Conservation (phyloP, 2,797 vertebrate genomes). For the Crenuchus spilurus region DNA sequence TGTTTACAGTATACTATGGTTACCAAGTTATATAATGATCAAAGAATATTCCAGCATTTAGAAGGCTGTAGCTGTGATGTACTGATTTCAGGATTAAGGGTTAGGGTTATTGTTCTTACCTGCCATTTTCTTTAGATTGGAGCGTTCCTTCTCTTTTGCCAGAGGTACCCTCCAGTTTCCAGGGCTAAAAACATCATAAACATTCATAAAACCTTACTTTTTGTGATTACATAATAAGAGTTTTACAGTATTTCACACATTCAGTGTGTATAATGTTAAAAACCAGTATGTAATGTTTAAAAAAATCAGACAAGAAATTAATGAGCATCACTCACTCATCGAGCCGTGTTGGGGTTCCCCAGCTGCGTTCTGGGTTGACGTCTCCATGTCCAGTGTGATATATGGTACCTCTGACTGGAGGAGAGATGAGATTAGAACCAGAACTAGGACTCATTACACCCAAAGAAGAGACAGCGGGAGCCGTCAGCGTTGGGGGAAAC, state of each 20-base stretch:
- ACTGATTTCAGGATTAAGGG: no score
- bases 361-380: conserved; percentile 60
- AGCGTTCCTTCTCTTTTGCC: conserved; percentile 61
- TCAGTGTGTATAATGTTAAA: neutral
- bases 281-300: neutral
- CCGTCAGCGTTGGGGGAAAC: conserved; percentile 76
- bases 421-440: conserved; percentile 62
- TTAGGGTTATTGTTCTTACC: conserved; percentile 62
- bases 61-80: no score
- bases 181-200: conserved; percentile 57
- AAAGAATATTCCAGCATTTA: no score
- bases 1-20: no score
- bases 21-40: no score
- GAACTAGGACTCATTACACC: neutral
- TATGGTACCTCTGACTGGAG: conserved; percentile 74
- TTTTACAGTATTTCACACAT: conserved; percentile 20
- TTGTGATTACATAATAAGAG: neutral
- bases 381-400: conserved; percentile 76
- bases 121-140: conserved; percentile 79
- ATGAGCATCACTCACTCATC: conserved; percentile 73
- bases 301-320: no score
- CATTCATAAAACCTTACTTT: conserved; percentile 4
- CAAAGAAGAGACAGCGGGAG: conserved; percentile 42
- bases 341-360: conserved; percentile 67
- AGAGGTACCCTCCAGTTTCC: conserved; percentile 56